A percentile compares a stretch with the other conserved stretches of the same genome.
These are phyloP conservation scores for Tarsius wallacei DNA, from an alignment of 2,797 vertebrate species.

Conservation along the genomic window DNA sequence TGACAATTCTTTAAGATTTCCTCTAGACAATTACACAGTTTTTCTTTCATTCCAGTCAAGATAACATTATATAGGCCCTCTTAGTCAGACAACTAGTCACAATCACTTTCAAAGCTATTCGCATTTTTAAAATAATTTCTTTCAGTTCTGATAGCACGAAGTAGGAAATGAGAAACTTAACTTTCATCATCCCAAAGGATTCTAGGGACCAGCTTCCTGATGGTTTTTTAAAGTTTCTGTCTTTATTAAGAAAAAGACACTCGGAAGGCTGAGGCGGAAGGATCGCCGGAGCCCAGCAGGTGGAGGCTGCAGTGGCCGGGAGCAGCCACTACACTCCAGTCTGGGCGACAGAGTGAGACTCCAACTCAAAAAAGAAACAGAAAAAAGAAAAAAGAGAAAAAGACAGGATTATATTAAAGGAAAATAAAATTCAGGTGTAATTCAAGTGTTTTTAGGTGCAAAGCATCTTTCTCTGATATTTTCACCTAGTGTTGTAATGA, in stretches of 20 bases:
- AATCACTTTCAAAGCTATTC: conserved; percentile 26
- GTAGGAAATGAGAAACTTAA: conserved; percentile 18
- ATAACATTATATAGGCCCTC: neutral
- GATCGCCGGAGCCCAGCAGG: too few relatives aligned
- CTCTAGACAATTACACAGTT: neutral
- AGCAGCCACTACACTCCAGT: too few relatives aligned
- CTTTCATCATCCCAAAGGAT: neutral
- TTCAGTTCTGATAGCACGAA: conserved; percentile 1
- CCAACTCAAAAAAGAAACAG: too few relatives aligned
- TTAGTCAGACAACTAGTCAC: conserved; percentile 18
- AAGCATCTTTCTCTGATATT: neutral
- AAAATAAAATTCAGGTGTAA: neutral
- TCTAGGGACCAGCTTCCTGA: neutral
- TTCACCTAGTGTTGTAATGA: neutral
- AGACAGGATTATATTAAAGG: neutral
- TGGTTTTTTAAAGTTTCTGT: neutral
- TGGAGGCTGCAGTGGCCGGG: too few relatives aligned
- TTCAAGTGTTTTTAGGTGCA: neutral
- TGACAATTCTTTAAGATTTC: conserved; percentile 38
- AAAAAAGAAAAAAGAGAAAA: neutral
- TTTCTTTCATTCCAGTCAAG: neutral
- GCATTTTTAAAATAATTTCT: conserved; percentile 25
- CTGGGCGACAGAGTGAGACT: too few relatives aligned
- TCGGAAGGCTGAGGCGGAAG: too few relatives aligned
- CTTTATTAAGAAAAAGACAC: neutral